Base-by-base conservation (phyloP, 2,888 invertebrate species). In the Laothoe populi region DNA sequence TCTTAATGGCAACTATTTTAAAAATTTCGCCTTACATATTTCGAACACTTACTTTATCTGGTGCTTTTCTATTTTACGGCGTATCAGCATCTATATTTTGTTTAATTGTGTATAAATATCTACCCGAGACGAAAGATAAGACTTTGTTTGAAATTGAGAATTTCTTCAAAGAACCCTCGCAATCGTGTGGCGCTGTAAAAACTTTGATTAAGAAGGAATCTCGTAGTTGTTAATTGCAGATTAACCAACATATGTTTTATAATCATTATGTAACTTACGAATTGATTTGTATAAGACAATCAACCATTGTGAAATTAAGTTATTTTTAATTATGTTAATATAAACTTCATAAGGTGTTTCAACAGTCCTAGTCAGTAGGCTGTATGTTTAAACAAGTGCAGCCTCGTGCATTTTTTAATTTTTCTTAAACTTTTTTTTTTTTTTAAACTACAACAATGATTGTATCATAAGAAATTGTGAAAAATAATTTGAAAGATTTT, bases 51-150 rank as follows among this genome's bases (percentile, higher is more conserved):
- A 78, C 78, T 16, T 70, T 85, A 38, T 78, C 79, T 45, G 87
- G 85, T 0, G 78, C 83, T 1, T 87, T 87, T 64, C 69, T 77
- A 3, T 81, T 82, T 65, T 82, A 79, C 38, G 82, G 70, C 0
- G 57, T 79, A 59, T 76, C 79, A 26, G 75, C 80, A 26, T 75
- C 81, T 10, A 60, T 80, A 67, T 82, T 77, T 67, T 73, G 75
- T 63, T 60, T 78, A 48, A 70, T 79, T 59, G 68, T 79, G 62
- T 82, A 76, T 60, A 78, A 72, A 71, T 81, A 75, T 70, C 71
- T 82, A 58, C 82, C 82, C 40, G 82, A 82, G 73, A 81, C 82
- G 8, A 82, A 84, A 73, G 83, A 82, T 64, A 83, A 81, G 70
- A 79, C 81, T 21, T 59, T 82, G 57, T 73, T 77, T 70, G 82